Conservation (phyloP, 2,113 vertebrate genomes). For the Recurvirostra avosetta region DNA sequence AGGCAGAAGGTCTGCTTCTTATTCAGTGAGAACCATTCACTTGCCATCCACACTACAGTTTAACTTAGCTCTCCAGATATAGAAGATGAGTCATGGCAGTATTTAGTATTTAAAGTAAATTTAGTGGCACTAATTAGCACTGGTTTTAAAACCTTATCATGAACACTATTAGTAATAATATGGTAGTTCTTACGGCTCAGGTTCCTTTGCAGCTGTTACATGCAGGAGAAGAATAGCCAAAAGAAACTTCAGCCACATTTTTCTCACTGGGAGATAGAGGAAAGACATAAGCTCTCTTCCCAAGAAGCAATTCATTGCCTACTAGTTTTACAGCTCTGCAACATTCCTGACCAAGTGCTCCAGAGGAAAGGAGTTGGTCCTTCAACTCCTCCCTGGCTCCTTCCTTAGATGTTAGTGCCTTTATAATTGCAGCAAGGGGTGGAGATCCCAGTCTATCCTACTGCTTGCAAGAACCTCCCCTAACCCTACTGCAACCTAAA, state of each 20-base stretch:
- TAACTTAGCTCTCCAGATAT: not conserved
- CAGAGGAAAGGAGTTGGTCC: not conserved
- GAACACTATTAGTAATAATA: not conserved
- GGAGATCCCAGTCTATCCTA: not conserved
- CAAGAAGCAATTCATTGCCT: not conserved
- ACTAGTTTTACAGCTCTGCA: not conserved
- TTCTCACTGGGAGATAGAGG: not conserved
- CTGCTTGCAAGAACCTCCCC: slow-evolving; percentile 33
- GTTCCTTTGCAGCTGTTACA: slow-evolving; percentile 25
- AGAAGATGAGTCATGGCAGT: not conserved
- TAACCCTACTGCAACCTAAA: not conserved
- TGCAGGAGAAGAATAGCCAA: slow-evolving; percentile 4
- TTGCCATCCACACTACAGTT: not conserved
- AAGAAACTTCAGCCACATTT: slow-evolving; percentile 45
- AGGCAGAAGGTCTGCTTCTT: not conserved
- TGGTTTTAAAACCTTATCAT: not conserved
- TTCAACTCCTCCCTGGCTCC: not conserved
- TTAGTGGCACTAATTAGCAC: not conserved
- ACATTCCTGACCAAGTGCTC: not conserved
- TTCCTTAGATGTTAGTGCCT: not conserved
- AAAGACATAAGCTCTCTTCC: not conserved
- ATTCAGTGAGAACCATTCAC: not conserved
- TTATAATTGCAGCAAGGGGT: slow-evolving; percentile 49
- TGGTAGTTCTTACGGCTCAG: slow-evolving; percentile 48
- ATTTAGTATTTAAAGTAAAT: not conserved